Base-by-base conservation (phyloP, 1,140 invertebrate species). In the Drosophila repleta region DNA sequence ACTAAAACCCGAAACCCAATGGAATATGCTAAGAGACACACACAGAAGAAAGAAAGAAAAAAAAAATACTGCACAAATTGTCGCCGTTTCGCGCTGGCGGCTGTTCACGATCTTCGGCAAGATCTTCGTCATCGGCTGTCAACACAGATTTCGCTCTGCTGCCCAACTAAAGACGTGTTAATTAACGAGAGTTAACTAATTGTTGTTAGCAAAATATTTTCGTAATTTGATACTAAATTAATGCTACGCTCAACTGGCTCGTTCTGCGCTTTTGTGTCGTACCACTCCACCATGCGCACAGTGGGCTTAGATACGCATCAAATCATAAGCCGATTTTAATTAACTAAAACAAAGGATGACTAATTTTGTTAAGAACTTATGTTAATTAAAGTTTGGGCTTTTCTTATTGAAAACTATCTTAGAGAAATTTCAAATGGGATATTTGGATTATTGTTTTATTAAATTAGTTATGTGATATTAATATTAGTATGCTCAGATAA, bases 131-230 rank as follows among this genome's bases (percentile, higher is more conserved):
- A 74, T 74, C 66, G 69, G 67, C 87, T 90, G 85, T 90, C 85
- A 90, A 90, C 85, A 90, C 81, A 90, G 85, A 90, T 90, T 90
- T 80, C 78, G 64, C 72, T 53, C 76, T 74, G 76, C 72, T 79
- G 79, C 66, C 79, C 37, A 43, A 74, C 69, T 79, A 83, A 90
- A 79, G 90, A 90, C 89, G 84, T 90, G 90, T 90, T 90, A 90
- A 90, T 90, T 90, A 90, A 90, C 89, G 84, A 89, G 84, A 87
- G 82, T 90, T 90, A 90, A 90, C 89, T 90, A 90, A 90, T 90
- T 90, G 89, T 89, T 90, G 84, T 90, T 90, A 90, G 89, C 88
- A 90, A 90, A 90, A 90, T 90, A 90, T 87, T 90, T 90, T 90
- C 79, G 89, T 90, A 90, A 90, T 90, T 87, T 78, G 89, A 90